These are phyloP conservation scores for Isurus oxyrinchus DNA, from an alignment of 2,113 vertebrate species.

Conservation along the genomic window DNA sequence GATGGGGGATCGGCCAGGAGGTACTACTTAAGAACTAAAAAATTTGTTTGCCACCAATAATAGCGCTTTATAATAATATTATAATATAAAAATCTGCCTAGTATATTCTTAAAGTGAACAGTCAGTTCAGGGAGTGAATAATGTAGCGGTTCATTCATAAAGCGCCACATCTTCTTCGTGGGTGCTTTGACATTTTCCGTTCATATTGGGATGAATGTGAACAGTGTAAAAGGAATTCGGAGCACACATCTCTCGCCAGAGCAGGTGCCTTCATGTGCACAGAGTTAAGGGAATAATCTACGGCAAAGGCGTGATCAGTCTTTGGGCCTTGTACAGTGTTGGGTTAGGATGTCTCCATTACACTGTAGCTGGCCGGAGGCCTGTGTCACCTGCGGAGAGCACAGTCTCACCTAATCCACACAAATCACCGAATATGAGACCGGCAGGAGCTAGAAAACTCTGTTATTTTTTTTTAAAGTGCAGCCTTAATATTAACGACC, in stretches of 20 bases:
- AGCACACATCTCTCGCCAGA: not conserved
- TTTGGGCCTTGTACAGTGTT: not conserved
- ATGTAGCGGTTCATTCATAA: not conserved
- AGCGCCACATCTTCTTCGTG: not conserved
- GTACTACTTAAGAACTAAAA: not conserved
- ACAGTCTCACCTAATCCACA: too few relatives aligned
- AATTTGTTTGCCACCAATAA: not conserved
- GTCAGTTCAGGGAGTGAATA: not conserved
- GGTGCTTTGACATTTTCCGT: not conserved
- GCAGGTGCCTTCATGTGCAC: not conserved
- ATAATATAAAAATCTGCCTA: not conserved
- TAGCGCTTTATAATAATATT: not conserved
- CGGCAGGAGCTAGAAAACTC: not conserved
- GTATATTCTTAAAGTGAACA: not conserved
- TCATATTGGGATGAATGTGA: not conserved
- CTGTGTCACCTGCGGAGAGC: not conserved
- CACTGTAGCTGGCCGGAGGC: too few relatives aligned
- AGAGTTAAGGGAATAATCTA: not conserved
- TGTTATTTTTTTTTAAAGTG: too few relatives aligned
- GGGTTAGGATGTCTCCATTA: not conserved
- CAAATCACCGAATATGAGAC: not conserved
- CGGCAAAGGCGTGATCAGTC: too few relatives aligned
- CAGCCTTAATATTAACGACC: not conserved
- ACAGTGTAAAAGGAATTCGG: not conserved
- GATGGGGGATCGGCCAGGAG: not conserved